phyloP scores from a whole-genome alignment of 2,888 invertebrate species.

The Diaphora mendica region DNA sequence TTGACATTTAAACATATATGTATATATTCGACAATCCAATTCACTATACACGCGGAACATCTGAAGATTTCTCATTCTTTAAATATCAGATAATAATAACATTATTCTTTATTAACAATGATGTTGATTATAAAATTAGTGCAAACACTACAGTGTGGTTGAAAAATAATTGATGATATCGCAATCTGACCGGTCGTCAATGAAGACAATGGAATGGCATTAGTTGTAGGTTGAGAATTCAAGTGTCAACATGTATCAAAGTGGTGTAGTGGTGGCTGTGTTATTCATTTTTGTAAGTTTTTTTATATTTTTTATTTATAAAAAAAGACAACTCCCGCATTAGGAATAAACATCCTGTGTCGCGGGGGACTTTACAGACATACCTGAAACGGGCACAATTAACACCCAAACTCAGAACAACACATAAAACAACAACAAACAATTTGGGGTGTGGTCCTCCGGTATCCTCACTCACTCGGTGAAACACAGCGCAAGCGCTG shows the following conservation, averaged over 20 bases:
- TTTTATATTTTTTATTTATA: constrained; percentile 5
- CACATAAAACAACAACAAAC: too few relatives aligned
- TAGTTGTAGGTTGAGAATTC: constrained; percentile 44
- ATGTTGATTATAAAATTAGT: constrained; percentile 10
- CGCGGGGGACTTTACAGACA: too few relatives aligned
- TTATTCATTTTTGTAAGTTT: constrained; percentile 51
- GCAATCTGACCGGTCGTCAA: neutral
- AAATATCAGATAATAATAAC: constrained; percentile 5
- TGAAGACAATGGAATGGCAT: constrained; percentile 50
- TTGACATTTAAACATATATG: neutral
- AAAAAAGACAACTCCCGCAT: too few relatives aligned
- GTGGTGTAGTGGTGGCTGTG: constrained; percentile 27
- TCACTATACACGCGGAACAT: neutral
- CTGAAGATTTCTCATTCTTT: constrained; percentile 11
- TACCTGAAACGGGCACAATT: too few relatives aligned
- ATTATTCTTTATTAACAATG: constrained; percentile 13
- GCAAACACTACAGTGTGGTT: constrained; percentile 23
- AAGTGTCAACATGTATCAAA: constrained; percentile 53
- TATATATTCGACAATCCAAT: neutral
- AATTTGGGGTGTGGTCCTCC: too few relatives aligned
- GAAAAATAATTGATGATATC: constrained; percentile 6
- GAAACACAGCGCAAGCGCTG: too few relatives aligned
- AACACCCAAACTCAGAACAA: too few relatives aligned
- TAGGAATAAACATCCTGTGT: too few relatives aligned
- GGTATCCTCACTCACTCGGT: too few relatives aligned